Conservation (phyloP, 2,888 invertebrate genomes). For the Drosophila parthenogenetica region DNA sequence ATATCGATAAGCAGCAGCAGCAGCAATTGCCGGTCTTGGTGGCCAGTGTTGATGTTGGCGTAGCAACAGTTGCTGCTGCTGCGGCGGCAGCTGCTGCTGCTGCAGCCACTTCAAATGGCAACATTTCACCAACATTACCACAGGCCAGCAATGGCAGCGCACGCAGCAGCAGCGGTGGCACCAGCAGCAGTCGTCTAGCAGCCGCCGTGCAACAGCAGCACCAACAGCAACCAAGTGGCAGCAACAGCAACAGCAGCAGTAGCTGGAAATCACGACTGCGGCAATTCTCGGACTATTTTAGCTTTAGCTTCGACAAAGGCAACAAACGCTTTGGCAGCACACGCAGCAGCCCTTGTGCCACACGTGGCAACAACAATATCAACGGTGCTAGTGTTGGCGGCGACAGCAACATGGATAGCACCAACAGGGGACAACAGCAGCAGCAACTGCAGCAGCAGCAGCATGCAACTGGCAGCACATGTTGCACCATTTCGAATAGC, state of each 20-base stretch:
- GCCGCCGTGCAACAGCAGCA: slow-evolving; percentile 51
- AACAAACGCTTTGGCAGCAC: slow-evolving; percentile 83
- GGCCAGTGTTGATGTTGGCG: background rate
- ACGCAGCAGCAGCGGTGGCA: slow-evolving; percentile 46
- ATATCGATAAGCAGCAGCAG: slow-evolving; percentile 33
- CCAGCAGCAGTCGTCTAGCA: slow-evolving; percentile 70
- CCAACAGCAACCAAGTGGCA: slow-evolving; percentile 33
- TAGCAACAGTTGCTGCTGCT: slow-evolving; percentile 19
- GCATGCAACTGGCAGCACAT: slow-evolving; percentile 39
- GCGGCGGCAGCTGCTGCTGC: slow-evolving; percentile 32
- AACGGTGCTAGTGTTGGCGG: slow-evolving; percentile 8
- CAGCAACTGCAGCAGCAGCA: background rate
- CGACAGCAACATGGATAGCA: background rate
- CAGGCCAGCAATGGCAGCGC: slow-evolving; percentile 62
- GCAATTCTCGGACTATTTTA: slow-evolving; percentile 85
- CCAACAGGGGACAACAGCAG: background rate
- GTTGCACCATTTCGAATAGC: slow-evolving; percentile 84
- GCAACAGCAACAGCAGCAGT: slow-evolving; percentile 47
- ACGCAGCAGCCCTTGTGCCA: slow-evolving; percentile 83
- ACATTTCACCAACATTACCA: slow-evolving; percentile 74
- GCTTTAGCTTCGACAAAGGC: slow-evolving; percentile 84
- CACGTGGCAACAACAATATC: slow-evolving; percentile 74
- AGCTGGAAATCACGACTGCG: slow-evolving; percentile 84
- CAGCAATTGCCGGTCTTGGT: slow-evolving; percentile 26
- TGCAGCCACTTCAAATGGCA: slow-evolving; percentile 72